Conservation (phyloP, 2,797 vertebrate species). For the Alca torda region DNA sequence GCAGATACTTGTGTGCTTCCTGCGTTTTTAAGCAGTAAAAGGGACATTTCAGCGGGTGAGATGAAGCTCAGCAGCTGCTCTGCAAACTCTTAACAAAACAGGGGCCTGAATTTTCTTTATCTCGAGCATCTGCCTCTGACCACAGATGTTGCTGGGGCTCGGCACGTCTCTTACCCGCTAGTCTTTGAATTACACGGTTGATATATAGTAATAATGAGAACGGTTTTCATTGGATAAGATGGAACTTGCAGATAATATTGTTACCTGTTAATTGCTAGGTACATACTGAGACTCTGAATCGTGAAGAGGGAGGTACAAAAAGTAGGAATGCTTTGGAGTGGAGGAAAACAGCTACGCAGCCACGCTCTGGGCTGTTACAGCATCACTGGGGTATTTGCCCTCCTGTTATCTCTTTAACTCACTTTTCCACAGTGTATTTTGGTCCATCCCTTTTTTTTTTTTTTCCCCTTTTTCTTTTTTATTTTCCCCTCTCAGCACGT, state of each 20-base stretch:
- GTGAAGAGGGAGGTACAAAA: background rate
- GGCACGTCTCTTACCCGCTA: background rate
- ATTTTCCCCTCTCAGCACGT: background rate
- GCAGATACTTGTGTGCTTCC: background rate
- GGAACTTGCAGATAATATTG: background rate
- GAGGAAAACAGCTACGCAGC: background rate
- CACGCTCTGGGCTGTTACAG: background rate
- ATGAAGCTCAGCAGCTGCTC: slow-evolving; percentile 56
- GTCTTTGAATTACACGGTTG: background rate
- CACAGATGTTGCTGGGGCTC: background rate
- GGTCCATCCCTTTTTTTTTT: background rate
- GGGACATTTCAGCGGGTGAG: slow-evolving; percentile 10
- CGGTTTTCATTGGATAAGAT: background rate
- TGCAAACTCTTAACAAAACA: background rate
- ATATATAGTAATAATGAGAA: background rate
- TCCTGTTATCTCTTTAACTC: background rate
- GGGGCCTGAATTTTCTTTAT: slow-evolving; percentile 2
- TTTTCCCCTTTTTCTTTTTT: background rate
- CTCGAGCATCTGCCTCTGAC: background rate
- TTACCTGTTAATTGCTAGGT: background rate
- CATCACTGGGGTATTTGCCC: background rate
- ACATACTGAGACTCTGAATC: background rate
- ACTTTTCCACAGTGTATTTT: background rate
- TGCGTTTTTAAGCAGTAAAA: background rate
- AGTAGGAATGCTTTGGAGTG: background rate